Evolutionary conservation across 2,888 invertebrate species (phyloP).

Genomic region (Shargacucullia verbasci): DNA sequence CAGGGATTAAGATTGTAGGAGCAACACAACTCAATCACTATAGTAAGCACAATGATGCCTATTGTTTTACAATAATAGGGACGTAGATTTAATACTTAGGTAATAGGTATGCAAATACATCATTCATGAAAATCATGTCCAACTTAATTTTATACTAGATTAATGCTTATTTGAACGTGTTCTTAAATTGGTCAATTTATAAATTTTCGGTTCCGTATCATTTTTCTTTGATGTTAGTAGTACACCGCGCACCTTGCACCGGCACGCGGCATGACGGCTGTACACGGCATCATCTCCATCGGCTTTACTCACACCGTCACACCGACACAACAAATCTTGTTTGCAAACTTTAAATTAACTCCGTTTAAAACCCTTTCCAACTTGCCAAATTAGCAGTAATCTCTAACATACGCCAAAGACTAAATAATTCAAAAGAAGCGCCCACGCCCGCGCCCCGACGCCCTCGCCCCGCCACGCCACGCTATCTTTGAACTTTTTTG

Average conservation of each 20-base stretch:
- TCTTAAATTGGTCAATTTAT: no score
- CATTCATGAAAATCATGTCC: no score
- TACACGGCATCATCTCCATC: not conserved
- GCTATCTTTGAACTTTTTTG: constrained; percentile 49
- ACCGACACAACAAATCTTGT: constrained; percentile 17
- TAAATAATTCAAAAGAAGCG: constrained; percentile 55
- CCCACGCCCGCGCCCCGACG: constrained; percentile 1
- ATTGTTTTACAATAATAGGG: no score
- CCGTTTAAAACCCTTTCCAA: constrained; percentile 40
- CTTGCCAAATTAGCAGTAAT: constrained; percentile 55
- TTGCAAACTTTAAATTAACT: constrained; percentile 58
- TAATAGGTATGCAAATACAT: no score
- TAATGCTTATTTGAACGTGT: no score
- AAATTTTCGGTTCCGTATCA: not conserved
- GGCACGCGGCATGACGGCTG: no score
- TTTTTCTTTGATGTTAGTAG: not conserved
- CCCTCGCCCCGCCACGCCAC: not conserved
- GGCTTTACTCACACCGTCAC: not conserved
- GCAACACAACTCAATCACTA: no score
- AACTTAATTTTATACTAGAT: no score
- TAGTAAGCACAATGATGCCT: no score
- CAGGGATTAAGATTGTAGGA: no score
- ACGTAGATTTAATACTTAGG: no score
- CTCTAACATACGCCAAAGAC: constrained; percentile 35
- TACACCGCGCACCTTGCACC: no score